Evolutionary conservation across 2,113 vertebrate species (phyloP).

Genomic region (Gymnocephalus cernua): DNA sequence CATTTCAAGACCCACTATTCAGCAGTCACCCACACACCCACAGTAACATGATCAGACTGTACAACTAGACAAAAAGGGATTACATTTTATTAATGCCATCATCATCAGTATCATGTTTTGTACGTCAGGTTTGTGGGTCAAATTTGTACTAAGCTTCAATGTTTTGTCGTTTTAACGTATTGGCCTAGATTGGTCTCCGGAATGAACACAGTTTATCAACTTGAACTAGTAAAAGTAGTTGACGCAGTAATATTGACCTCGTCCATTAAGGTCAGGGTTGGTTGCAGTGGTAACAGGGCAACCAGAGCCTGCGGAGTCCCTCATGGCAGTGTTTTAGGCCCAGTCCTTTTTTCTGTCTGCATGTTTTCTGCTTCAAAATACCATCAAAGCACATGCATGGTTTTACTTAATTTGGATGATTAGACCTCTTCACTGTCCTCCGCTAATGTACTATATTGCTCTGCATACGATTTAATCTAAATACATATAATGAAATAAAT

Average conservation of each 20-base stretch:
- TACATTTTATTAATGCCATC: background rate
- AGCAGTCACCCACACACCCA: too few species aligned
- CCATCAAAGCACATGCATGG: background rate
- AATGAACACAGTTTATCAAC: too few species aligned
- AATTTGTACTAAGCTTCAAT: background rate
- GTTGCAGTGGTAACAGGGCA: slow-evolving; percentile 22
- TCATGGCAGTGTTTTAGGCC: background rate
- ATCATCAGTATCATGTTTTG: background rate
- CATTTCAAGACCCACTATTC: background rate
- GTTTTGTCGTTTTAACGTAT: background rate
- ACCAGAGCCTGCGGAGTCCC: background rate
- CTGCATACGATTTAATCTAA: background rate
- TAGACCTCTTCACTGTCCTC: too few species aligned
- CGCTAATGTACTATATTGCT: background rate
- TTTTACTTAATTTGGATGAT: background rate
- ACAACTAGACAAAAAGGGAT: background rate
- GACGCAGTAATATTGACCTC: background rate
- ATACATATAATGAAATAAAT: background rate
- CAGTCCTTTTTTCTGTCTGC: background rate
- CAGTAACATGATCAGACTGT: too few species aligned
- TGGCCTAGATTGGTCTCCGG: background rate
- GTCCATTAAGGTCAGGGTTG: slow-evolving; percentile 31
- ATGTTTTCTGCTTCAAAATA: background rate
- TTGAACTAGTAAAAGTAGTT: background rate
- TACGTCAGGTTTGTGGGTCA: background rate